phyloP scores from a whole-genome alignment of 2,888 invertebrate genomes.

The Thumatha senex region DNA sequence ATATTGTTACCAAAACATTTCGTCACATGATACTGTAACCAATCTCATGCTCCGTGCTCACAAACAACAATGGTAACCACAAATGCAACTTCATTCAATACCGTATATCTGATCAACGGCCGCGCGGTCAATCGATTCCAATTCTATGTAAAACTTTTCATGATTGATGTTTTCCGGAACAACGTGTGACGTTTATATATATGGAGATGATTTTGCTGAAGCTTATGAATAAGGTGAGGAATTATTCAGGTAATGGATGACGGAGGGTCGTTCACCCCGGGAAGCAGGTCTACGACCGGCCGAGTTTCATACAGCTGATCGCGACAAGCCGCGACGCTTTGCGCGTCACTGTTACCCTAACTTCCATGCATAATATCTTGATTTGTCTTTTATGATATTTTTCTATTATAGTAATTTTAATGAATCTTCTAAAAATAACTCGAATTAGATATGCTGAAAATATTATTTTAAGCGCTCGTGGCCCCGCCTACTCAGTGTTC shows the following conservation, averaged over 20 bases:
- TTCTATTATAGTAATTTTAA: too few relatives aligned
- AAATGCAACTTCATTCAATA: constrained; percentile 43
- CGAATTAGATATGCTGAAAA: too few relatives aligned
- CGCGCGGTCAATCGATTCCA: constrained; percentile 41
- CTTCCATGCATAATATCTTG: background rate
- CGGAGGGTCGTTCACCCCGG: constrained; percentile 62
- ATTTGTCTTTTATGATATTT: too few relatives aligned
- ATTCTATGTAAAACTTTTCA: constrained; percentile 32
- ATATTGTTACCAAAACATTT: background rate
- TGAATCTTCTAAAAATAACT: too few relatives aligned
- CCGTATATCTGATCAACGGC: constrained; percentile 28
- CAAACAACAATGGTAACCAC: background rate
- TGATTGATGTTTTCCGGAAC: constrained; percentile 70
- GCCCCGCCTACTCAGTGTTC: too few relatives aligned
- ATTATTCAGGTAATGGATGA: constrained; percentile 72
- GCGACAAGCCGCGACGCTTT: constrained; percentile 22
- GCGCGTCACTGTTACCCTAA: constrained; percentile 39
- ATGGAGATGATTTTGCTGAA: constrained; percentile 71
- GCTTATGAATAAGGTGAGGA: constrained; percentile 73
- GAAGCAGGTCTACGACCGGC: constrained; percentile 71
- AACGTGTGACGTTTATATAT: constrained; percentile 58
- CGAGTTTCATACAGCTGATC: constrained; percentile 78
- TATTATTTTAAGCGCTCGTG: too few relatives aligned
- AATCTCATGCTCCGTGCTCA: constrained; percentile 10
- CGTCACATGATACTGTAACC: background rate